Percentiles rank a stretch among this genome's conserved stretches.
phyloP scores from a whole-genome alignment of 2,797 vertebrate species.

The Adelosebastes latens region DNA sequence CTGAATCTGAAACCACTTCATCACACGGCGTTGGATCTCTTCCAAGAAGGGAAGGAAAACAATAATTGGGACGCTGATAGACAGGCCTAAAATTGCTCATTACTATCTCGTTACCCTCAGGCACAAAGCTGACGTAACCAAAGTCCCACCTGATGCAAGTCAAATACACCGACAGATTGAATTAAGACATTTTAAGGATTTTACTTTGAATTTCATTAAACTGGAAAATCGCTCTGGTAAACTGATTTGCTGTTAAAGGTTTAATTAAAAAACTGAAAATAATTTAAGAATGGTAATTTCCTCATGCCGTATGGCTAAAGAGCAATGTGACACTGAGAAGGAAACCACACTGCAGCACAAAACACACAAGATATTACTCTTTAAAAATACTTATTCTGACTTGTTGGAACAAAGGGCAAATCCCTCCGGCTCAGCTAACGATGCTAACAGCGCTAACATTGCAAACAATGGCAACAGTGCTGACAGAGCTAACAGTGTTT shows the following conservation, averaged over 20 bases:
- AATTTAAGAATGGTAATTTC: background rate
- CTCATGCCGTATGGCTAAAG: background rate
- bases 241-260: background rate
- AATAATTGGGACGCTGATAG: constrained; percentile 43
- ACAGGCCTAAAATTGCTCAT: constrained; percentile 48
- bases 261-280: background rate
- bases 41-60: constrained; percentile 35
- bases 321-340: background rate
- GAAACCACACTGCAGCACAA: background rate
- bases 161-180: background rate
- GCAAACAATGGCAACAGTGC: background rate
- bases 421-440: background rate
- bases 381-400: background rate
- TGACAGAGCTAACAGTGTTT: background rate
- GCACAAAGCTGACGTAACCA: constrained; percentile 39
- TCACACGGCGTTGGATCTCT: constrained; percentile 27
- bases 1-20: constrained; percentile 35
- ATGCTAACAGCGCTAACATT: background rate
- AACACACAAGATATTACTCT: background rate
- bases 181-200: background rate
- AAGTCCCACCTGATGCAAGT: constrained; percentile 25
- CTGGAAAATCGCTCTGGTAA: background rate
- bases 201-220: constrained; percentile 6
- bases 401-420: background rate
- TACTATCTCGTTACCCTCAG: constrained; percentile 48